These are phyloP conservation scores for Malacoraja senta DNA, from an alignment of 2,797 vertebrate genomes.

Conservation along the genomic window DNA sequence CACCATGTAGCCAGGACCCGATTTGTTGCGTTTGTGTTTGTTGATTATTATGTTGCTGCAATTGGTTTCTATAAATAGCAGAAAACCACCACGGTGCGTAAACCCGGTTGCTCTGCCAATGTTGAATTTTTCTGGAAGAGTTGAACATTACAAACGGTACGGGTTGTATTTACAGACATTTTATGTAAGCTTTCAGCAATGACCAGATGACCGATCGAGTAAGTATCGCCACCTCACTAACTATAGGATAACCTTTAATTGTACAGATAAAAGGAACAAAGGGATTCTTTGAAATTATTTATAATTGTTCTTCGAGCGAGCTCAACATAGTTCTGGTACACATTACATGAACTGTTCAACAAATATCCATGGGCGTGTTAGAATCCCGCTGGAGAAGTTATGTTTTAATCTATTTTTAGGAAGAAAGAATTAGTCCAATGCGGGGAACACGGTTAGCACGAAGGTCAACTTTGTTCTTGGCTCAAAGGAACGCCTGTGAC, in stretches of 20 bases:
- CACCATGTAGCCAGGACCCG: too few species aligned
- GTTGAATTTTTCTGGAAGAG: conserved; percentile 9
- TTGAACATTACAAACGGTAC: not conserved
- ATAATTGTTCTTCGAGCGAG: not conserved
- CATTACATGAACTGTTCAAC: not conserved
- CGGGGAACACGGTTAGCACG: not conserved
- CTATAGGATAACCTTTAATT: not conserved
- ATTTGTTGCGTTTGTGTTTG: not conserved
- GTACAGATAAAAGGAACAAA: not conserved
- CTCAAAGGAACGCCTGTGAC: not conserved
- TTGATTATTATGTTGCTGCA: not conserved
- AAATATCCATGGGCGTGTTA: not conserved
- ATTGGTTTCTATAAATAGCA: not conserved
- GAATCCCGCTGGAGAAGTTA: not conserved
- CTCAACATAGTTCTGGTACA: not conserved
- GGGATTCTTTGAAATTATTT: not conserved
- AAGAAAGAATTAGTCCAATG: not conserved
- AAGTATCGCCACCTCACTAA: not conserved
- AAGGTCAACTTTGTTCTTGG: conserved; percentile 10
- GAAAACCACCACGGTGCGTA: too few species aligned
- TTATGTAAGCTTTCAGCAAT: not conserved
- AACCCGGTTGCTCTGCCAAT: not conserved
- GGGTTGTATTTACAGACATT: not conserved
- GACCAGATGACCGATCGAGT: not conserved
- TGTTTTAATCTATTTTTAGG: not conserved